Evolutionary conservation across 1,140 invertebrate genomes (phyloP).

Genomic region (Tetramorium alpestre): DNA sequence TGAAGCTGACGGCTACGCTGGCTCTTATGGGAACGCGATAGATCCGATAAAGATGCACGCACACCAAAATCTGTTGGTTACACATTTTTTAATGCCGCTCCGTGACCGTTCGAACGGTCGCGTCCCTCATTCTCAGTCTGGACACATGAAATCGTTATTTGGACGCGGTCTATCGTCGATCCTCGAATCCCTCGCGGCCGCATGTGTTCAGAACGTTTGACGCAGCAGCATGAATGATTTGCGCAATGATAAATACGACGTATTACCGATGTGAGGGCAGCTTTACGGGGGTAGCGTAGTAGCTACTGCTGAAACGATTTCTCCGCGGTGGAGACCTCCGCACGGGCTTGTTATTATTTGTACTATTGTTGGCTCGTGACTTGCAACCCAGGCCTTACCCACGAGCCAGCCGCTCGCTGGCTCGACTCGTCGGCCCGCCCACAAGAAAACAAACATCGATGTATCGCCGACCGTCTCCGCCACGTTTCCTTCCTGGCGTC

Average conservation of each 20-base stretch:
- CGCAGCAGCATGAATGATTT: not conserved
- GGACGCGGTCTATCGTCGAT: not conserved
- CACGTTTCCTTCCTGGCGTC: slow-evolving; percentile 46
- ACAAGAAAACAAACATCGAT: slow-evolving; percentile 81
- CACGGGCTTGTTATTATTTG: slow-evolving; percentile 84
- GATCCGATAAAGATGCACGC: slow-evolving; percentile 77
- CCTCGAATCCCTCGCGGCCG: not conserved
- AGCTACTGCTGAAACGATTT: slow-evolving; percentile 78
- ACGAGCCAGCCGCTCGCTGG: slow-evolving; percentile 63
- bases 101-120: not conserved
- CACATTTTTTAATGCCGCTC: not conserved
- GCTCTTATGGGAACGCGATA: slow-evolving; percentile 82
- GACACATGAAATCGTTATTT: slow-evolving; percentile 4
- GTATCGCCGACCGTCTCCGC: slow-evolving; percentile 53
- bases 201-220: not conserved
- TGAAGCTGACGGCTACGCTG: slow-evolving; percentile 72
- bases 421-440: slow-evolving; percentile 76
- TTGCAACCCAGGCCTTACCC: slow-evolving; percentile 80
- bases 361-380: slow-evolving; percentile 86
- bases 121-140: not conserved
- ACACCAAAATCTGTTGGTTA: slow-evolving; percentile 55
- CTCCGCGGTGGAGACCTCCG: slow-evolving; percentile 72
- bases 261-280: slow-evolving; percentile 59
- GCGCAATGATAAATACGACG: not conserved
- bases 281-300: slow-evolving; percentile 75